Base-by-base conservation (phyloP, 1,140 invertebrate genomes). In the Megalonaias nervosa region DNA sequence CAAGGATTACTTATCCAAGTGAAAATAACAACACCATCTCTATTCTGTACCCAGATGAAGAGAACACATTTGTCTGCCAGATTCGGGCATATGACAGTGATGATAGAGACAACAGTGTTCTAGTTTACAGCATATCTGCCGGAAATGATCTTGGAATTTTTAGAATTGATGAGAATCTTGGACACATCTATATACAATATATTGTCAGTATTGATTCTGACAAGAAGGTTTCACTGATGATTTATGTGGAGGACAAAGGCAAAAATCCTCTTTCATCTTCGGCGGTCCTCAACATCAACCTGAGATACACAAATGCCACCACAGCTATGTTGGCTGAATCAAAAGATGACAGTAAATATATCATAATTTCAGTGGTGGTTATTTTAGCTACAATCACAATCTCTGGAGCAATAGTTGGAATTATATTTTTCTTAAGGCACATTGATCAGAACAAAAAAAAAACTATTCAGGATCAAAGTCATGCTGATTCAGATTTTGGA, bases 151-250 rank as follows among this genome's bases (percentile, higher is more conserved):
- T 95, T 94, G 26, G 93, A 93, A 71, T 97, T 88, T 97, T 98
- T 91, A 94, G 94, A 38, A 96, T 98, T 74, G 95, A 98, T 89
- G 93, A 95, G 1, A 91, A 94, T 26, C 96, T 94, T 0, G 97
- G 97, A 0, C 95, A 17, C 21, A 17, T 78, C 2, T 62, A 17
- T 26, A 57, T 78, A 23, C 17, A 26, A 26, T 21, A n/a, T 61
- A 38, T 73, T 26, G 55, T 78, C 57, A 71, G 70, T 61, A 78
- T 78, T 69, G 76, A 71, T 68, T 21, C 62, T 15, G 71, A 78
- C 65, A 58, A 19, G 23, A 64, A 55, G 9, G 67, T 78, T 16
- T 23, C 11, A n/a, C 67, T 78, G 23, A 67, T 26, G 31, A 73
- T 78, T n/a, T 15, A 38, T 56, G 76, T 78, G 23, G 59, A 65